A percentile compares a stretch with the other conserved stretches of the same genome.
Conservation (phyloP, 2,797 vertebrate species). For the Euthynnus affinis region DNA sequence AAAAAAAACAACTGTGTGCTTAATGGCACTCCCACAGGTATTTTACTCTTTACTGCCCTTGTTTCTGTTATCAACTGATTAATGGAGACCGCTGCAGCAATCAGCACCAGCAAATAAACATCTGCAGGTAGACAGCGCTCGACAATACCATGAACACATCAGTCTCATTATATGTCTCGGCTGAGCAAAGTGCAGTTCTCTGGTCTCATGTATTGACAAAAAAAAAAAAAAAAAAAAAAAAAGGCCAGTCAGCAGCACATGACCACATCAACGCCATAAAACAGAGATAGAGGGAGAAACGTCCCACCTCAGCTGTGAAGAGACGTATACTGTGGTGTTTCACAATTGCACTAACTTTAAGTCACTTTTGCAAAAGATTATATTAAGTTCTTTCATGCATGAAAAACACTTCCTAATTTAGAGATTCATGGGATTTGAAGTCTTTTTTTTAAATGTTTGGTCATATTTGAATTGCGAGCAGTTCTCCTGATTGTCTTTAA, state of each 20-base stretch:
- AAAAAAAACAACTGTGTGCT: too few relatives aligned
- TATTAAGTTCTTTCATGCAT: not conserved
- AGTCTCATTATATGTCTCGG: not conserved
- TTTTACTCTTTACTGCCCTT: slow-evolving; percentile 20
- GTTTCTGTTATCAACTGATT: slow-evolving; percentile 28
- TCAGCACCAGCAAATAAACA: slow-evolving; percentile 26
- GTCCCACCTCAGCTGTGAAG: not conserved
- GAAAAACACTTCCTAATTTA: not conserved
- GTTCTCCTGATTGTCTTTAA: not conserved
- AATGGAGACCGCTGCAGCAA: slow-evolving; percentile 39
- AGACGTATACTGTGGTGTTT: not conserved
- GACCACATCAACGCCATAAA: not conserved
- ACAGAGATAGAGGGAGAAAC: too few relatives aligned
- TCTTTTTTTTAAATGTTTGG: too few relatives aligned
- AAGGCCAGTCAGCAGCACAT: not conserved
- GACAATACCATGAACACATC: not conserved
- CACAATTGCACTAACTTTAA: too few relatives aligned
- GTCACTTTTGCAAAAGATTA: not conserved
- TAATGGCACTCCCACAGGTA: slow-evolving; percentile 41
- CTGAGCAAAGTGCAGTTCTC: not conserved
- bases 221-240: not conserved
- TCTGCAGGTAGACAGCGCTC: not conserved
- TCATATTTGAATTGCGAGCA: too few relatives aligned
- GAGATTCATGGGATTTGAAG: too few relatives aligned
- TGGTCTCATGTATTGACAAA: not conserved